Conservation (phyloP, 2,888 invertebrate species). For the Dasypogon diadema region DNA sequence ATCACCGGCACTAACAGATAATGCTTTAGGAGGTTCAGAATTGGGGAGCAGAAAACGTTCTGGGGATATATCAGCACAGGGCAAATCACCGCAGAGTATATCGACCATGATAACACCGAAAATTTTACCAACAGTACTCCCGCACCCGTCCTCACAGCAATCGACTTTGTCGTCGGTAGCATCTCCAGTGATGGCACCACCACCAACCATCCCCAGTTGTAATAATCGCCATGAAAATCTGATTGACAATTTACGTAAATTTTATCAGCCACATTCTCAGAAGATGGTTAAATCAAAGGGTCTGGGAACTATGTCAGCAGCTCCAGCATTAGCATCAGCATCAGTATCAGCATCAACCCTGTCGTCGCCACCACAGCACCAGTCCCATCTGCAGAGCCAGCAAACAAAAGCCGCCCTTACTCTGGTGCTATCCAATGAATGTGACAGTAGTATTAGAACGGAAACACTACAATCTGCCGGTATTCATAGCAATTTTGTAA, state of each 20-base stretch:
- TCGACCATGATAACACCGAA: slow-evolving; percentile 39
- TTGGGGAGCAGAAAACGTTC: slow-evolving; percentile 25
- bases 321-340: slow-evolving; percentile 53
- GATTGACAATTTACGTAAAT: slow-evolving; percentile 65
- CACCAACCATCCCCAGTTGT: slow-evolving; percentile 1
- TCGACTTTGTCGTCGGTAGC: slow-evolving; percentile 53
- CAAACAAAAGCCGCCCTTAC: slow-evolving; percentile 3
- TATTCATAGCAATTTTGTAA: slow-evolving; percentile 10
- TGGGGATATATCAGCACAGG: neutral
- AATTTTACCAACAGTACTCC: slow-evolving; percentile 3
- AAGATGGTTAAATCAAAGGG: slow-evolving; percentile 62
- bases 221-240: slow-evolving; percentile 51
- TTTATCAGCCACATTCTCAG: slow-evolving; percentile 62
- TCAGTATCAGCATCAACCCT: slow-evolving; percentile 51
- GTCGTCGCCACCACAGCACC: slow-evolving; percentile 1
- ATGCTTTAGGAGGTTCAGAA: slow-evolving; percentile 12
- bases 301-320: slow-evolving; percentile 47
- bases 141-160: neutral
- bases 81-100: slow-evolving; percentile 54
- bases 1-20: slow-evolving; percentile 37
- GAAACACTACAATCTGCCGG: slow-evolving; percentile 1
- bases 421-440: slow-evolving; percentile 8
- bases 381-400: slow-evolving; percentile 44
- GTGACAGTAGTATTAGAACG: slow-evolving; percentile 3
- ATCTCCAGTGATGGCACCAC: slow-evolving; percentile 55